A percentile compares a stretch with the other conserved stretches of the same genome.
Conservation (phyloP, 1,140 invertebrate species). For the Drosophila subobscura region DNA sequence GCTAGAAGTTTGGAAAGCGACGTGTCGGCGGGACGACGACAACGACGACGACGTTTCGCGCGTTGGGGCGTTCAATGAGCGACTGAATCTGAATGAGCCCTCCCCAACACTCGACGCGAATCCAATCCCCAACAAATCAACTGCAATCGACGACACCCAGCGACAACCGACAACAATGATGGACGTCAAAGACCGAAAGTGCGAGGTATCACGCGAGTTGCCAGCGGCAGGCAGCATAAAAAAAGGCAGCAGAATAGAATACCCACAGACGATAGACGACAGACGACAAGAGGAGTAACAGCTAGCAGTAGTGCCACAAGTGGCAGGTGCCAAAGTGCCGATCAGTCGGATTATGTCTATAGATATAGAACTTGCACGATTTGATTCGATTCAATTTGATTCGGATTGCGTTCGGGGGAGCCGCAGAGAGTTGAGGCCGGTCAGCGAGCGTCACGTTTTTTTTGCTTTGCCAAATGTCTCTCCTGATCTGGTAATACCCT, state of each 20-base stretch:
- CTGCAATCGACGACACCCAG: slow-evolving; percentile 1
- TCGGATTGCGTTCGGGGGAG: neutral
- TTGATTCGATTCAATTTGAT: slow-evolving; percentile 10
- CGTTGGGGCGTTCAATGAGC: slow-evolving; percentile 60
- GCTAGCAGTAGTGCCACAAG: slow-evolving; percentile 26
- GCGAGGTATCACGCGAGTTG: slow-evolving; percentile 69
- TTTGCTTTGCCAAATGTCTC: slow-evolving; percentile 18
- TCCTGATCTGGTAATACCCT: neutral
- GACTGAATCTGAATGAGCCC: slow-evolving; percentile 68
- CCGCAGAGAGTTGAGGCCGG: slow-evolving; percentile 34
- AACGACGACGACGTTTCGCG: slow-evolving; percentile 61
- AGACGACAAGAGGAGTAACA: slow-evolving; percentile 20
- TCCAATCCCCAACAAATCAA: slow-evolving; percentile 16
- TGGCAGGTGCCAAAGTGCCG: slow-evolving; percentile 71
- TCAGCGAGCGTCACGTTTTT: slow-evolving; percentile 52
- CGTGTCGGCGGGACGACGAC: slow-evolving; percentile 29
- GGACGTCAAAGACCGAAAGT: slow-evolving; percentile 55
- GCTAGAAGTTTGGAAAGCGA: slow-evolving; percentile 15
- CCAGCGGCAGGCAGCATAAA: slow-evolving; percentile 67
- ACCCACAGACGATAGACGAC: neutral
- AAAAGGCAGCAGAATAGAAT: slow-evolving; percentile 13
- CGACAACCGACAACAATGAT: slow-evolving; percentile 20
- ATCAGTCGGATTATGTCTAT: slow-evolving; percentile 57
- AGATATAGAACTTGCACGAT: slow-evolving; percentile 14
- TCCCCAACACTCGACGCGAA: slow-evolving; percentile 55